Base-by-base conservation (phyloP, 1,140 invertebrate species). In the Chironomus striatipennis region DNA sequence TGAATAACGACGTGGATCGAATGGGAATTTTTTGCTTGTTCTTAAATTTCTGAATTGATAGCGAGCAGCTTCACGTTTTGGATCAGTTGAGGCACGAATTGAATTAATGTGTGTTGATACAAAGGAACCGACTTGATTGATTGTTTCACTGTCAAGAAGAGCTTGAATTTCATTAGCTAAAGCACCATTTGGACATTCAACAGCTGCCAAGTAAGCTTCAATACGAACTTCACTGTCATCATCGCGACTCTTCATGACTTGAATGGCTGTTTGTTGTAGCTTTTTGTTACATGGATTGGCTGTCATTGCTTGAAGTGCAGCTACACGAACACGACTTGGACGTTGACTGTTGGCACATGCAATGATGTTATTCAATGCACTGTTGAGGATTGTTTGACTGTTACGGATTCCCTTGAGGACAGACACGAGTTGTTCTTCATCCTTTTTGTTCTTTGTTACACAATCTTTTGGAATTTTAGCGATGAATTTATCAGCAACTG, bases 141-240 rank as follows among this genome's bases (percentile, higher is more conserved):
- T 85, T 5, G 87, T 86, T 79, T 95, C 93, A 1, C 83, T 83
- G 24, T 89, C 87, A 1, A 96, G 79, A n/a, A 94, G 79, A 12
- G 88, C 86, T 76, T 91, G 90, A 47, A 98, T 81, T 42, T 87
- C 85, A 18, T 86, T 86, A 0, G 90, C 89, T 4, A 89, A 85
- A 17, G 89, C 84, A 0, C 83, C 85, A 74, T 86, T 89, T 0
- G 94, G 90, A 78, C 94, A 96, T 21, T 87, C 84, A 73, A 93
- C 89, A 0, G 92, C 81, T 1, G 89, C 88, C n/a, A 96, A 83
- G 79, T 96, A 97, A 5, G 90, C 89, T 79, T 91, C 91, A 79
- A 97, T 97, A 74, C 96, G 87, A 8, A 97, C 80, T 82, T 98
- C 95, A 7, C 93, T 89, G 80, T 97, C 94, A 79, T 93, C 87